Evolutionary conservation across 2,888 invertebrate genomes (phyloP), one percentile per base, ranked within the genome.

Genomic region (Pseudococcus jackbeardsleyi): DNA sequence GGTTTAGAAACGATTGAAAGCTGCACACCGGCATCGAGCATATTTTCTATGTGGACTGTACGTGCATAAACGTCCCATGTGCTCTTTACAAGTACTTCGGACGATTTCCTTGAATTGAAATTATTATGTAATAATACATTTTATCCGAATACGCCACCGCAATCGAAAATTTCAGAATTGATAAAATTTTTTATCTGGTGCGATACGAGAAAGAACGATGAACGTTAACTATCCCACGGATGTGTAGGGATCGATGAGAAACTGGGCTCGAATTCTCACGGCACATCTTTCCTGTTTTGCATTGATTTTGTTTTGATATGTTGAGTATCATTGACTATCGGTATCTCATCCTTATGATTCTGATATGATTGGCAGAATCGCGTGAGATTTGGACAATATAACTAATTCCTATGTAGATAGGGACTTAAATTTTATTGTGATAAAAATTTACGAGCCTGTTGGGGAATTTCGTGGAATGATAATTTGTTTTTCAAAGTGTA

Each of bases 221-320:
- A 42, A 42, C 17, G 77, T 0, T 8, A 77, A 77, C n/a, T 77
- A 77, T 77, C 77, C 77, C 77, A 77, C 77, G 77, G 39, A 77
- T 39, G 26, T 54, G 26, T 54, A 8, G 54, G 6, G 54, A 54
- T 54, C n/a, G 54, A 50, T 15, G 48, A 50, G 48, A 72, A 77
- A n/a, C 42, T 7, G n/a, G n/a, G 22, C 77, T 54, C 17, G 54
- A 7, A 17, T 77, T 77, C 77, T 39, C 77, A 77, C 77, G 77
- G 42, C 33, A 72, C 48, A n/a, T 39, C 42, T 77, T 77, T 77
- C 77, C 77, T 77, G 77, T 77, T 77, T 72, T 72, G 19, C 19
- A 12, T 11, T 33, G 22, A 72, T 6, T 72, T 72, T 12, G 33
- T 12, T 33, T 72, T 12, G 72, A 72, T 72, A 33, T 50, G 15